Evolutionary conservation across 2,888 invertebrate genomes (phyloP).

Genomic region (Thymelicus lineola): DNA sequence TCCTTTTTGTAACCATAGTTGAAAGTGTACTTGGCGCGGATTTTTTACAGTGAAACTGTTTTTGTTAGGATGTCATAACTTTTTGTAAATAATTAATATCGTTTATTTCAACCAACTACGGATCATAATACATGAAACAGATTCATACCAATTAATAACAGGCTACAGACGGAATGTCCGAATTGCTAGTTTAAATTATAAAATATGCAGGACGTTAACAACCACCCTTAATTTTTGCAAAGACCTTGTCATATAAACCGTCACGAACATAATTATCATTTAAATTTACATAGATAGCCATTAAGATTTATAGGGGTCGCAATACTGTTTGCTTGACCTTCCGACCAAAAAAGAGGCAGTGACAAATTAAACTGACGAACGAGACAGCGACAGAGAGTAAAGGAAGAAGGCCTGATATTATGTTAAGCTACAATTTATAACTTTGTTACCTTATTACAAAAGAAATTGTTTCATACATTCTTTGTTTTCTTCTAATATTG

Average conservation of each 20-base stretch:
- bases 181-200: background rate
- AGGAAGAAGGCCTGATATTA: conserved; percentile 29
- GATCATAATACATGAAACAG: too few relatives aligned
- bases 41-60: too few relatives aligned
- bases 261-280: conserved; percentile 33
- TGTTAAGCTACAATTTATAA: conserved; percentile 9
- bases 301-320: conserved; percentile 37
- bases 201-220: background rate
- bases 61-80: too few relatives aligned
- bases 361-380: conserved; percentile 44
- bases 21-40: too few relatives aligned
- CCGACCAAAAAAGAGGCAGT: conserved; percentile 35
- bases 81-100: too few relatives aligned
- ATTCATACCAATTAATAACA: too few relatives aligned
- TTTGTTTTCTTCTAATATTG: too few relatives aligned
- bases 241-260: conserved; percentile 24
- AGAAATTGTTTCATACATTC: too few relatives aligned
- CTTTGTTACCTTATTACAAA: too few relatives aligned
- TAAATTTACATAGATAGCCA: conserved; percentile 37
- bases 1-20: too few relatives aligned
- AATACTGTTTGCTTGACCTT: conserved; percentile 37
- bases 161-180: too few relatives aligned
- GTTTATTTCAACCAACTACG: too few relatives aligned
- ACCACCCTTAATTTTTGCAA: conserved; percentile 4
- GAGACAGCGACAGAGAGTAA: conserved; percentile 39